Percentiles rank a stretch among this genome's conserved stretches.
phyloP scores from a whole-genome alignment of 2,113 vertebrate species.

The Nycticorax nycticorax region DNA sequence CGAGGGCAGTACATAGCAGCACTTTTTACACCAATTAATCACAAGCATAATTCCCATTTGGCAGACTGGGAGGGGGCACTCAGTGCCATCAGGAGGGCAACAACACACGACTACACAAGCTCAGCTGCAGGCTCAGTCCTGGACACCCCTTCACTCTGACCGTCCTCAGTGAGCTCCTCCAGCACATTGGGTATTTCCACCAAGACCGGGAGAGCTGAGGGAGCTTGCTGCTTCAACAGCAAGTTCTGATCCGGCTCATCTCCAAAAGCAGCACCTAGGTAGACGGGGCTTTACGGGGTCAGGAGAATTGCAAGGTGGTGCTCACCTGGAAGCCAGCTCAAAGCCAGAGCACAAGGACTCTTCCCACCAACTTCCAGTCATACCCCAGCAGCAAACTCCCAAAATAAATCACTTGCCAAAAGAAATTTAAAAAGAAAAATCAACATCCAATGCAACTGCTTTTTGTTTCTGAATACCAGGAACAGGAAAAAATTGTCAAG shows the following conservation, averaged over 20 bases:
- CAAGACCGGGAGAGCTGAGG: rapidly evolving
- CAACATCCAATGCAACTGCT: not conserved
- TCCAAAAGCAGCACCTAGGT: not conserved
- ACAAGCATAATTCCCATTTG: rapidly evolving
- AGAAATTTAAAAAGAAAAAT: not conserved
- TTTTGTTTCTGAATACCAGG: not conserved
- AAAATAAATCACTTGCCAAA: not conserved
- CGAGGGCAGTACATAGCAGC: not conserved
- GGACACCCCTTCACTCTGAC: no score
- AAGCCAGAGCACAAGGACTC: not conserved
- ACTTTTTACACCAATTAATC: not conserved
- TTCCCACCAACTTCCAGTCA: not conserved
- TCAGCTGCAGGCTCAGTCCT: not conserved
- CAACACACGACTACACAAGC: rapidly evolving
- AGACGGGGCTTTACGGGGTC: not conserved
- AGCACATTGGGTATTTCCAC: not conserved
- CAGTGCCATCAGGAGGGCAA: not conserved
- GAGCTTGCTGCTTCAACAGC: rapidly evolving
- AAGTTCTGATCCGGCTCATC: not conserved
- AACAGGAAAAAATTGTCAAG: not conserved
- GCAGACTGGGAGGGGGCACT: not conserved
- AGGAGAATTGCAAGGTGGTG: rapidly evolving
- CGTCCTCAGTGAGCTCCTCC: not conserved
- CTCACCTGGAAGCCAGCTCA: not conserved
- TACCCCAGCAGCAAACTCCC: not conserved